Base-by-base conservation (phyloP, 2,888 invertebrate genomes). In the Drosophila silvestris region DNA sequence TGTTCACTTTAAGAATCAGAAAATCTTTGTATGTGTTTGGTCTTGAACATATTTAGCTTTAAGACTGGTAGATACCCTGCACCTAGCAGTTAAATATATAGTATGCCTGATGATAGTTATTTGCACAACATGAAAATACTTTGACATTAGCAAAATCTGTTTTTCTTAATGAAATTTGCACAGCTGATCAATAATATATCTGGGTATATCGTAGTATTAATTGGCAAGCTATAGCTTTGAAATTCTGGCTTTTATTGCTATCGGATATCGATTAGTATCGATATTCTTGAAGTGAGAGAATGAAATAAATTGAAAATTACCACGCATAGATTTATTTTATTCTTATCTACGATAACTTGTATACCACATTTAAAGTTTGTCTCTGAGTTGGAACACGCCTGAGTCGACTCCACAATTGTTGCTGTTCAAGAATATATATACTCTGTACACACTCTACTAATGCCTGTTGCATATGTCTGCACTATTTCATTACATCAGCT, bases 311-410 rank as follows among this genome's bases (percentile, higher is more conserved):
- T 47, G 1, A 4, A 22, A 0, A 22, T 22, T 14, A 0, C 22
- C 14, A 0, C 0, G 4, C 6, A 7, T 1, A 22, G 7, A 14
- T 47, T 26, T 26, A 9, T 5, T 26, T 26, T 0, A 16, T 1
- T 22, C 0, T 16, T 16, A 26, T 7, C 14, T 9, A 19, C 19
- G 19, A 39, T 3, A 19, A 19, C 2, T 19, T 19, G 0, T 5
- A 41, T 2, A 10, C 9, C 41, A n/a, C 10, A n/a, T 19, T 19
- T 7, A 37, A 37, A 35, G 14, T 16, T 0, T 16, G 14, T 35
- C 35, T 35, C 5, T 5, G 33, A 33, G 33, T 33, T 14, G 4
- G 5, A 22, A 3, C 0, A 22, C 6, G 6, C 12, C 12, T 3
- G 3, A 44, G 3, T 44, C 22, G 1, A 14, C 12, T 6, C 22